A percentile compares a stretch with the other conserved stretches of the same genome.
Evolutionary conservation across 1,140 invertebrate species (phyloP).

Genomic region (Oedothorax gibbosus): DNA sequence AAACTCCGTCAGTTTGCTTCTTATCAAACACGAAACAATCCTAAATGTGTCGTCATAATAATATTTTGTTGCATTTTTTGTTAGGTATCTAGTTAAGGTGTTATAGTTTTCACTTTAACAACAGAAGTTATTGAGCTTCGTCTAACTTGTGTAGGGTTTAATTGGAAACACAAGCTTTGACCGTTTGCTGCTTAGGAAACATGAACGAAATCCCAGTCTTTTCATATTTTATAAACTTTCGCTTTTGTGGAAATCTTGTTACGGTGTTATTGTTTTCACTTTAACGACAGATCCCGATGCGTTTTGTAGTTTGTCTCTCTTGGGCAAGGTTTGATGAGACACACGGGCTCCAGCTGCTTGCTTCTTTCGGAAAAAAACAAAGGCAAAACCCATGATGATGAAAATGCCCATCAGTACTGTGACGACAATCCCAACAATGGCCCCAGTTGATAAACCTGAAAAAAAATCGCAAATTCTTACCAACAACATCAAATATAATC

Average conservation of each 20-base stretch:
- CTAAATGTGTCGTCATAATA: too few species aligned
- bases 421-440: conserved; percentile 61
- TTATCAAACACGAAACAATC: too few species aligned
- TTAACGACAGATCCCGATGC: conserved; percentile 28
- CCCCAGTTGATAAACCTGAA: conserved; percentile 46
- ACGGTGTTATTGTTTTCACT: conserved; percentile 48
- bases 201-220: too few species aligned
- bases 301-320: conserved; percentile 47
- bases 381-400: conserved; percentile 60
- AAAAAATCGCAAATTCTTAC: background rate
- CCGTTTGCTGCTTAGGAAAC: too few species aligned
- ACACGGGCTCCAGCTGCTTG: conserved; percentile 44
- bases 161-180: too few species aligned
- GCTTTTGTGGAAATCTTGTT: background rate
- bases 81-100: too few species aligned
- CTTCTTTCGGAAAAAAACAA: conserved; percentile 62
- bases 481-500: too few species aligned
- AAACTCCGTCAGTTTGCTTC: too few species aligned
- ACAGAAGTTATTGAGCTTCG: too few species aligned
- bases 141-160: too few species aligned
- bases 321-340: conserved; percentile 48
- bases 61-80: too few species aligned
- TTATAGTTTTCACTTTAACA: too few species aligned
- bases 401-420: conserved; percentile 61
- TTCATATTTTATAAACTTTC: background rate